Conservation (phyloP, 92 coral and sea anemone species). For the Zoanthus sociatus region DNA sequence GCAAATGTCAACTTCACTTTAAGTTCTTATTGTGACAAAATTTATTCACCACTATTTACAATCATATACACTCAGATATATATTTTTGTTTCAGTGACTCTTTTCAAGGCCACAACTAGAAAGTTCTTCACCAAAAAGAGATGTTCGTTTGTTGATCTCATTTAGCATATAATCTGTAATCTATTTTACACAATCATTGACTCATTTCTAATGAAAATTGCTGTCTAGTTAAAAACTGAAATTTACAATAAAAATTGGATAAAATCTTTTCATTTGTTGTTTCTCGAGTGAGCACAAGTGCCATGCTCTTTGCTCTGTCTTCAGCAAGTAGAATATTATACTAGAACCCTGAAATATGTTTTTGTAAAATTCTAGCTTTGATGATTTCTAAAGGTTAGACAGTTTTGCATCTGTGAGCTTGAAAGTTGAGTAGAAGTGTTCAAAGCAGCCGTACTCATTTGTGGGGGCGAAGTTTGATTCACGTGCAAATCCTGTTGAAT, state of each 20-base stretch:
- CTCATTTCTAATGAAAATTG: conserved; percentile 31
- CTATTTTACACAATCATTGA: conserved; percentile 44
- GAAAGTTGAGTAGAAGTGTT: conserved; percentile 62
- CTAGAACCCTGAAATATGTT: conserved; percentile 13
- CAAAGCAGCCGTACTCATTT: conserved; percentile 62
- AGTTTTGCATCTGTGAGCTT: conserved; percentile 72
- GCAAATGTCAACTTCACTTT: conserved; percentile 22
- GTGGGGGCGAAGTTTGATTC: conserved; percentile 76
- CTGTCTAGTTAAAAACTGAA: conserved; percentile 39
- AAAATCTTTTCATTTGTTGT: conserved; percentile 51
- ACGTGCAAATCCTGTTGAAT: conserved; percentile 81
- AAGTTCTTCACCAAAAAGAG: conserved; percentile 45
- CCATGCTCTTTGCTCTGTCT: conserved; percentile 41
- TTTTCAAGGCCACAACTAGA: conserved; percentile 41
- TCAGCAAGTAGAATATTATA: conserved; percentile 41
- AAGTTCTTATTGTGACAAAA: conserved; percentile 38
- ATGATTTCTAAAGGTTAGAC: conserved; percentile 71
- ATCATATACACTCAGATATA: conserved; percentile 24
- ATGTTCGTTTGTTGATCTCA: conserved; percentile 16
- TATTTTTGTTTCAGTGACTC: conserved; percentile 42
- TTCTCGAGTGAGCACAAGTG: conserved; percentile 50
- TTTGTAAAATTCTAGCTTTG: conserved; percentile 40
- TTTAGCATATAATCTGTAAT: conserved; percentile 36
- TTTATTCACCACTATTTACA: conserved; percentile 46
- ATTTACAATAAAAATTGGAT: conserved; percentile 53